Percentiles rank a stretch among this genome's conserved stretches.
Evolutionary conservation across 2,113 vertebrate species (phyloP).

Genomic region (Aramus guarauna): DNA sequence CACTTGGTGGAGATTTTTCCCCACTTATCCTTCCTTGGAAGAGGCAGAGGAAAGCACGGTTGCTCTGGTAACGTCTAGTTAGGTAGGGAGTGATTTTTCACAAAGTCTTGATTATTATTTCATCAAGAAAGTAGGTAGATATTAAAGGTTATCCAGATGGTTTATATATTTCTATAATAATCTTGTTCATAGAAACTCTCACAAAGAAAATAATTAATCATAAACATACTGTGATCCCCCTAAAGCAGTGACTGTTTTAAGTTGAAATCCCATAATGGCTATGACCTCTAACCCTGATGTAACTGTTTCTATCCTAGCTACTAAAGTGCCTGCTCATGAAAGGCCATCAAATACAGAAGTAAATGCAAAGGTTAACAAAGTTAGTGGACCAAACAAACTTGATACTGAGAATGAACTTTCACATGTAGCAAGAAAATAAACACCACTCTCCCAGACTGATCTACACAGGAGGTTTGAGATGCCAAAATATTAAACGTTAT

Average conservation of each 20-base stretch:
- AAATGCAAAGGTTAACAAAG: conserved; percentile 83
- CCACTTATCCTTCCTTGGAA: background rate
- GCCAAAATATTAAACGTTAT: conserved; percentile 73
- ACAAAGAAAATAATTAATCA: conserved; percentile 74
- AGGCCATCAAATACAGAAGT: conserved; percentile 74
- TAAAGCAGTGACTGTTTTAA: conserved; percentile 70
- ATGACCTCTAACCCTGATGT: conserved; percentile 77
- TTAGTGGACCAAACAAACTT: conserved; percentile 85
- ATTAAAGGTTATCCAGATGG: conserved; percentile 61
- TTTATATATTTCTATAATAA: conserved; percentile 65
- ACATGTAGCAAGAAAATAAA: conserved; percentile 81
- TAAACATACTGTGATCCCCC: conserved; percentile 68
- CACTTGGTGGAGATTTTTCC: background rate
- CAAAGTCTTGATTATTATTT: conserved; percentile 58
- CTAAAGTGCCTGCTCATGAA: conserved; percentile 70
- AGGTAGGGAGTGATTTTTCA: conserved; percentile 19
- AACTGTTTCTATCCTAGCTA: conserved; percentile 72
- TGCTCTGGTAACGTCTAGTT: background rate
- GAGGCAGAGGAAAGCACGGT: background rate
- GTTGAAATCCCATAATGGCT: conserved; percentile 76
- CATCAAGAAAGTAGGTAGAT: conserved; percentile 53
- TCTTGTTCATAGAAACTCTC: conserved; percentile 67
- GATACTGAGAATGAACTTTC: conserved; percentile 84
- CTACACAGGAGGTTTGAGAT: conserved; percentile 76
- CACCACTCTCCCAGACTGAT: conserved; percentile 62